Base-by-base conservation (phyloP, 1,140 invertebrate genomes). In the Propsilocerus akamusi region DNA sequence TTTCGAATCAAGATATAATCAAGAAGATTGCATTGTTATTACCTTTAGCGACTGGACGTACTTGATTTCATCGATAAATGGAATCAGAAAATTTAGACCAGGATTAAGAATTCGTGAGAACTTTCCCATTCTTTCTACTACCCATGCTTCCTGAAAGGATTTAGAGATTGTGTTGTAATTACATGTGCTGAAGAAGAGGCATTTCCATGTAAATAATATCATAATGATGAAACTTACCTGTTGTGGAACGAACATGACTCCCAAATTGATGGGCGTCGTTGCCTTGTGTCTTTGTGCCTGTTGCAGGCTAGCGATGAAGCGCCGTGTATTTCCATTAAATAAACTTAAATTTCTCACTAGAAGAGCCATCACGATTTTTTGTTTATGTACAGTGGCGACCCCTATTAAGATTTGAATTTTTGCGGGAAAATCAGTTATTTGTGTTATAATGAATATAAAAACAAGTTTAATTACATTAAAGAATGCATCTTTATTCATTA, bases 21-120 rank as follows among this genome's bases (percentile, higher is more conserved):
- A n/a, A n/a, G n/a, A n/a, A n/a, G n/a, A n/a, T n/a, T n/a, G n/a
- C n/a, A 99, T 98, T 0, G 95, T 93, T 53, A 99, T 91, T 88
- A 99, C 97, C 68, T 99, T 99, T 6, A 99, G 69, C 71, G 87
- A 94, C 68, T 99, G 97, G 17, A 99, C 94, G 74, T 99, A 99
- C 71, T 87, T 95, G 7, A 99, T 83, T 67, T 73, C 78, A 68
- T 99, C 96, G 47, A 97, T 67, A 54, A 99, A 67, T 5, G 97
- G 97, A 53, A 96, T 73, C 10, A 98, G 67, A 51, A 98, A 59
- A 65, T 99, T 99, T 4, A 99, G 69, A 6, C 97, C 97, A 30
- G 95, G 95, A 46, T 96, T 81, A 25, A 98, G 67, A 53, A 96
- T 88, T 68, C 83, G 76, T 62, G 90, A 75, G 70, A 93, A 99